A percentile compares a stretch with the other conserved stretches of the same genome.
Conservation (phyloP, 1,140 invertebrate genomes). For the Aphelenchoides fujianensis region DNA sequence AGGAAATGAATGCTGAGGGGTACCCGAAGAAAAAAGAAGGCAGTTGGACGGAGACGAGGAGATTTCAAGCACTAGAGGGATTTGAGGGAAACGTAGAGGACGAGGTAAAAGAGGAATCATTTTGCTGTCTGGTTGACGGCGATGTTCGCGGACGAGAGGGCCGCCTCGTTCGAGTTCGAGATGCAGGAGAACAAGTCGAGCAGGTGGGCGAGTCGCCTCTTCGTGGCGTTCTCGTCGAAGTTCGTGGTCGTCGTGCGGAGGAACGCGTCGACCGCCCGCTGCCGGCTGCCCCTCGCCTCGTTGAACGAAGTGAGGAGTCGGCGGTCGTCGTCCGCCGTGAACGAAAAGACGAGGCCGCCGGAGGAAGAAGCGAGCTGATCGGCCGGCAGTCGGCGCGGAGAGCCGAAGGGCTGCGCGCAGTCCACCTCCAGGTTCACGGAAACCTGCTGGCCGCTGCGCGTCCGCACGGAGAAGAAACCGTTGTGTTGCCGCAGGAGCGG, state of each 20-base stretch:
- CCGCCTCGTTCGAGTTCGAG: too few species aligned
- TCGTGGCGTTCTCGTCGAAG: background rate
- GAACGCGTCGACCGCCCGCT: constrained; percentile 5
- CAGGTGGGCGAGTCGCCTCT: background rate
- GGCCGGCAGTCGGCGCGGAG: background rate
- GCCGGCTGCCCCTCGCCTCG: background rate
- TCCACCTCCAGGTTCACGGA: constrained; percentile 2
- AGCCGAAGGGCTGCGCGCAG: background rate
- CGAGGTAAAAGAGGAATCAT: too few species aligned
- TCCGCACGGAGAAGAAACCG: background rate
- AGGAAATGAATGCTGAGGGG: too few species aligned
- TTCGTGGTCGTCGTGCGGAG: background rate
- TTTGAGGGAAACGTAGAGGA: too few species aligned
- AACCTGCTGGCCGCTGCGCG: background rate
- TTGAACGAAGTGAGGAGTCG: background rate
- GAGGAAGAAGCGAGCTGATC: background rate
- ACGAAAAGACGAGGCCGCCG: too few species aligned
- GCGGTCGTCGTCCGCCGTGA: constrained; percentile 11
- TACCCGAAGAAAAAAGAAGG: too few species aligned
- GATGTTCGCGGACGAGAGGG: too few species aligned
- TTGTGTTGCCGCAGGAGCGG: background rate
- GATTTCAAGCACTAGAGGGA: too few species aligned
- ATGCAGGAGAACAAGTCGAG: background rate
- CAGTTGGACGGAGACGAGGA: too few species aligned
- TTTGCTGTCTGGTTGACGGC: too few species aligned